Conservation (phyloP, 2,888 invertebrate species). For the Netelia melanura region DNA sequence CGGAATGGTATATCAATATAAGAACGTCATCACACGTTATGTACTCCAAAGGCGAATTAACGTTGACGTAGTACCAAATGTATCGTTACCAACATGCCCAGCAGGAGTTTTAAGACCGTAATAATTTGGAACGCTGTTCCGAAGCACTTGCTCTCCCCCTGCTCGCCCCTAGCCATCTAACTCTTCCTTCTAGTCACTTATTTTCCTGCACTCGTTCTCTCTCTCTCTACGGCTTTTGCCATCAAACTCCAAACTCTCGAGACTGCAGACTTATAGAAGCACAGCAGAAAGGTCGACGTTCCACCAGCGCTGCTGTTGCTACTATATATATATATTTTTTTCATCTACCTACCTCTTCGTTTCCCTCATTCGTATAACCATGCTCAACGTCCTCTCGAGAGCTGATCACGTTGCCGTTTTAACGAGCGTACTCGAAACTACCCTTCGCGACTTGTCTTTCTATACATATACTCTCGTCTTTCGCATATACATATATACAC, state of each 20-base stretch:
- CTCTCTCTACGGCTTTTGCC: neutral
- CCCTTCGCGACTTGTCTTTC: constrained; percentile 7
- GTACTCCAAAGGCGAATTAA: neutral
- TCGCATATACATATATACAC: constrained; percentile 15
- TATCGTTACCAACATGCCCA: constrained; percentile 25
- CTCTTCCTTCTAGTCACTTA: constrained; percentile 7
- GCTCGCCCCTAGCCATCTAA: constrained; percentile 4
- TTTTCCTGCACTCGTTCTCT: constrained; percentile 1
- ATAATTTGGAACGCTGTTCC: constrained; percentile 42
- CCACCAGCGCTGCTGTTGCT: neutral
- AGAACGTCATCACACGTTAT: constrained; percentile 3
- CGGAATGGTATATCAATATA: no score
- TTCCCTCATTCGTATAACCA: constrained; percentile 38
- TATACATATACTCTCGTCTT: constrained; percentile 16
- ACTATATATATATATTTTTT: constrained; percentile 40
- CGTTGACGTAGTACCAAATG: neutral
- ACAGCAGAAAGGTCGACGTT: constrained; percentile 60
- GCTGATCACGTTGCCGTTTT: constrained; percentile 59
- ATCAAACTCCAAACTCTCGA: constrained; percentile 43
- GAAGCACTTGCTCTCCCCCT: constrained; percentile 23
- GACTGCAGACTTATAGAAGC: constrained; percentile 70
- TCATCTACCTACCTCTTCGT: constrained; percentile 8
- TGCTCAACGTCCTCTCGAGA: constrained; percentile 34
- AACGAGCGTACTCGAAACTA: constrained; percentile 58
- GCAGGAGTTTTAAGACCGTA: constrained; percentile 44